phyloP scores from a whole-genome alignment of 1,140 invertebrate species.

The Wasmannia auropunctata region DNA sequence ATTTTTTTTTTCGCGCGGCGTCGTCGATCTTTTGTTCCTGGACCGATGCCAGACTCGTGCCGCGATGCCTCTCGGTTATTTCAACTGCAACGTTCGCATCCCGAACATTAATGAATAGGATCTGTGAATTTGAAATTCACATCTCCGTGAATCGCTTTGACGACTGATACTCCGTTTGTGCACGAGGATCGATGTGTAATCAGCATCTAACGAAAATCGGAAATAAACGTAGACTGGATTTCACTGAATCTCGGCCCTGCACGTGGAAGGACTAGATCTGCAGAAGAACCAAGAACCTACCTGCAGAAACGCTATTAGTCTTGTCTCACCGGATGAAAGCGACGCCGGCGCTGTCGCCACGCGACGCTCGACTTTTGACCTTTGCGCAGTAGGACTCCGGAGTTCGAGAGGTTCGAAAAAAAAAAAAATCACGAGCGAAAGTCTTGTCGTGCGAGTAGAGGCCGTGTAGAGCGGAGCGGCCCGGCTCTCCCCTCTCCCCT shows the following conservation, averaged over 20 bases:
- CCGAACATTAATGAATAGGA: background rate
- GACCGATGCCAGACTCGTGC: constrained; percentile 8
- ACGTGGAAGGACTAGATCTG: background rate
- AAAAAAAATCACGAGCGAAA: constrained; percentile 15
- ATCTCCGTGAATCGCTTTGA: background rate
- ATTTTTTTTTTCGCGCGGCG: background rate
- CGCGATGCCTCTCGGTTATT: background rate
- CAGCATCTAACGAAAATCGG: background rate
- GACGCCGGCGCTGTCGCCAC: background rate
- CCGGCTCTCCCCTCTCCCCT: too few relatives aligned
- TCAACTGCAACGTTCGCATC: background rate
- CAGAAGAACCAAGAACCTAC: background rate
- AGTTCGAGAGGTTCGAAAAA: background rate
- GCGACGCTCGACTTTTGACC: constrained; percentile 8
- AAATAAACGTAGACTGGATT: background rate
- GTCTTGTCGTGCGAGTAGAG: background rate
- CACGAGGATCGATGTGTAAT: background rate
- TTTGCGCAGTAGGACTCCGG: constrained; percentile 10
- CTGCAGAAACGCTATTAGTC: background rate
- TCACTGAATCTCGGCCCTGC: background rate
- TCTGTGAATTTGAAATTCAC: background rate
- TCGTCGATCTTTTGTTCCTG: constrained; percentile 45
- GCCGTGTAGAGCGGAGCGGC: background rate
- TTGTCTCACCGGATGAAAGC: background rate
- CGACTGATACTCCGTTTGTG: background rate